A percentile compares a stretch with the other conserved stretches of the same genome.
These are phyloP conservation scores for Syngnathus rostellatus DNA, from an alignment of 2,797 vertebrate genomes.

Conservation along the genomic window DNA sequence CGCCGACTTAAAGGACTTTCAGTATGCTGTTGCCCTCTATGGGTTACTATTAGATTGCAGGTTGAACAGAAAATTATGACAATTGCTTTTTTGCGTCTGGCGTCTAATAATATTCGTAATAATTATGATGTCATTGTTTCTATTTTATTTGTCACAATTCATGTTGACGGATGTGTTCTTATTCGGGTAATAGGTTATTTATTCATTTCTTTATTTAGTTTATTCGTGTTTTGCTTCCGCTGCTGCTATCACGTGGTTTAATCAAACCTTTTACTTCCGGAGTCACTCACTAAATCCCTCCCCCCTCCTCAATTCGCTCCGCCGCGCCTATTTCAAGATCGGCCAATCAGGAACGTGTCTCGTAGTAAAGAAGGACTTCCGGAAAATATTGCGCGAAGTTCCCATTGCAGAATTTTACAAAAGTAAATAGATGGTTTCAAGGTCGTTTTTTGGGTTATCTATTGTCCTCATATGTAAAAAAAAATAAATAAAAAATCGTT, in stretches of 20 bases:
- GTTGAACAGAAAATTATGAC: too few relatives aligned
- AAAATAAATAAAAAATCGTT: not conserved
- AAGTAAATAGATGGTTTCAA: constrained; percentile 15
- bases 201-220: too few relatives aligned
- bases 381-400: not conserved
- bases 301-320: not conserved
- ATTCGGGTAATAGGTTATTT: too few relatives aligned
- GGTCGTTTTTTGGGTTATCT: constrained; percentile 1
- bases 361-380: fast-evolving
- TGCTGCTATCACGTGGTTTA: not conserved
- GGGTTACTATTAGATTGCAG: not conserved
- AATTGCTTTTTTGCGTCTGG: not conserved
- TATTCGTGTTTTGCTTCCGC: not conserved
- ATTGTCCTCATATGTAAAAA: not conserved
- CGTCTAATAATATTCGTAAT: not conserved
- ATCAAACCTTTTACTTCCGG: not conserved
- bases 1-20: too few relatives aligned
- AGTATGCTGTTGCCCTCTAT: not conserved
- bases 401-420: too few relatives aligned
- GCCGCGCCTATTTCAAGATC: not conserved
- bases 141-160: not conserved
- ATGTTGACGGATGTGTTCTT: not conserved
- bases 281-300: not conserved
- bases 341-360: constrained; percentile 15
- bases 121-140: not conserved